Percentiles rank a stretch among this genome's conserved stretches.
Evolutionary conservation across 2,888 invertebrate species (phyloP).

Genomic region (Melanotus villosus): DNA sequence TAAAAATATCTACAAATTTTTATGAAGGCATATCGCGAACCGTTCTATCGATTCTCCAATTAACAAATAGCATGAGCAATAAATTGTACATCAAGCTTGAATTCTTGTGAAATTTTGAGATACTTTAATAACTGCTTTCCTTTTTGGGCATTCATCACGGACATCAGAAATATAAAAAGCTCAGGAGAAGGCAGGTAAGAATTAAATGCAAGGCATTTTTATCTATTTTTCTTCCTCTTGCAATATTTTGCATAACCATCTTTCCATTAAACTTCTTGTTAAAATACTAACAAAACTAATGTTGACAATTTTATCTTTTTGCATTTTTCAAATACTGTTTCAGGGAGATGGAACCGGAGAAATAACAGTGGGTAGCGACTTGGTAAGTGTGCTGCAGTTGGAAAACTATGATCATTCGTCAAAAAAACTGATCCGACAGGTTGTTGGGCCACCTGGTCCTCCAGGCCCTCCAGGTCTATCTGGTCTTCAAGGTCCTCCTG

Average conservation of each 20-base stretch:
- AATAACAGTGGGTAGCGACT: slow-evolving; percentile 80
- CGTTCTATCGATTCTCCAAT: neutral
- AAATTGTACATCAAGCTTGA: slow-evolving; percentile 44
- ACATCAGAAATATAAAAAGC: slow-evolving; percentile 86
- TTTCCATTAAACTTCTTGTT: neutral
- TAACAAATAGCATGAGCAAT: slow-evolving; percentile 8
- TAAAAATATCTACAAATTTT: neutral
- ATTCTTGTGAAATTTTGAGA: slow-evolving; percentile 36
- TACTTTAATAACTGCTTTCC: slow-evolving; percentile 50
- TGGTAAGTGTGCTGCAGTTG: slow-evolving; percentile 70
- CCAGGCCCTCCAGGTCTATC: slow-evolving; percentile 81
- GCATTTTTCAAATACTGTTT: slow-evolving; percentile 69
- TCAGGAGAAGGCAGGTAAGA: slow-evolving; percentile 85
- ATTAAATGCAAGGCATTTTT: slow-evolving; percentile 59
- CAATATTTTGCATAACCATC: neutral
- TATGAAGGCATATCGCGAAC: neutral
- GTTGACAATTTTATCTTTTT: slow-evolving; percentile 56
- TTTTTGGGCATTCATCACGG: slow-evolving; percentile 54
- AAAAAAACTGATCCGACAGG: slow-evolving; percentile 61
- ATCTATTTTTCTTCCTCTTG: neutral
- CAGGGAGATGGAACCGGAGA: slow-evolving; percentile 88
- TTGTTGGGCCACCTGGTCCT: slow-evolving; percentile 80
- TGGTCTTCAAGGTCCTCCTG: slow-evolving; percentile 87
- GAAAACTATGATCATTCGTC: neutral
- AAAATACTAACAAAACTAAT: neutral